These are phyloP conservation scores for Pteria penguin DNA, from an alignment of 2,888 invertebrate genomes.

Conservation along the genomic window DNA sequence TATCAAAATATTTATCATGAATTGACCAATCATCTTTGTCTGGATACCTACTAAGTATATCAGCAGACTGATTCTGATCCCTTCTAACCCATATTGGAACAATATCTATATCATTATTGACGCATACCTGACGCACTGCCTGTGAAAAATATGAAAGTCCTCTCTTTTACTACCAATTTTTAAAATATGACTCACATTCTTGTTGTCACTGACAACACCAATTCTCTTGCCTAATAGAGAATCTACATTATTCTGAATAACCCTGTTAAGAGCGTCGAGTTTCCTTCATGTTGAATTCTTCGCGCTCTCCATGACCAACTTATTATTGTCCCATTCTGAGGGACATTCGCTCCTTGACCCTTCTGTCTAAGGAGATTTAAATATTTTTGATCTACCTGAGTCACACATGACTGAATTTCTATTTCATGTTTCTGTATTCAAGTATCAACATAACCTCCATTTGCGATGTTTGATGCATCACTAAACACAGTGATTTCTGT, in stretches of 20 bases:
- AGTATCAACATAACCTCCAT: too few species aligned
- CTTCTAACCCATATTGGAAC: too few species aligned
- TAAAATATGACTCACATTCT: slow-evolving; percentile 25
- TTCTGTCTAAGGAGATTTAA: slow-evolving; percentile 2
- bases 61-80: too few species aligned
- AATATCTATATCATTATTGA: too few species aligned
- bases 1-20: too few species aligned
- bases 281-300: slow-evolving; percentile 34
- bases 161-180: slow-evolving; percentile 32
- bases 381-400: not conserved
- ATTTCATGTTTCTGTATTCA: too few species aligned
- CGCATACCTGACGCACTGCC: too few species aligned
- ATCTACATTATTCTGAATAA: not conserved
- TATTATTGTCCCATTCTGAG: not conserved
- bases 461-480: slow-evolving; percentile 9
- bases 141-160: too few species aligned
- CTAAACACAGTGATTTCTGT: too few species aligned
- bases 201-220: slow-evolving; percentile 25
- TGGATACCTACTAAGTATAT: too few species aligned
- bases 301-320: not conserved
- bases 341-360: not conserved
- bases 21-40: too few species aligned
- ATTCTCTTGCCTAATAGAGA: not conserved
- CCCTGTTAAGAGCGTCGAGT: slow-evolving; percentile 29
- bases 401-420: too few species aligned